Conservation (phyloP, 2,113 vertebrate species). For the Microtus oregoni region DNA sequence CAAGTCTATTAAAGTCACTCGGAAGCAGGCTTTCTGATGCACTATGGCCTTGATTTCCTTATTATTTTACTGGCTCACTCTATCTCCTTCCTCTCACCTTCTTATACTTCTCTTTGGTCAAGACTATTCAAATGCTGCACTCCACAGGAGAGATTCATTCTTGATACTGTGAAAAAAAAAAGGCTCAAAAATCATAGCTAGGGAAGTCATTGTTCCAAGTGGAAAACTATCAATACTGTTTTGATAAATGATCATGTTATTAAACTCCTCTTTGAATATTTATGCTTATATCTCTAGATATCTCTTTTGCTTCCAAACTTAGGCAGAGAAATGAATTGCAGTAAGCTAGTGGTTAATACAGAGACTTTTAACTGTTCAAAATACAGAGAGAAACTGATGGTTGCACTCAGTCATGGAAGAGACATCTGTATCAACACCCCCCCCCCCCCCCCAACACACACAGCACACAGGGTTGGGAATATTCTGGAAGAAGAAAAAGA, state of each 20-base stretch:
- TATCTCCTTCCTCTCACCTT: background rate
- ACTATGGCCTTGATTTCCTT: background rate
- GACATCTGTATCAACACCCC: background rate
- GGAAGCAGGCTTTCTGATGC: background rate
- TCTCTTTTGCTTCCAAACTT: background rate
- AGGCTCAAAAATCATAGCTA: background rate
- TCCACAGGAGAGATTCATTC: background rate
- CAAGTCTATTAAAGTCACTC: background rate
- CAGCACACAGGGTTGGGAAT: background rate
- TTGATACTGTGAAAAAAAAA: background rate
- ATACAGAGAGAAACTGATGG: background rate
- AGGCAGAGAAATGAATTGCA: background rate
- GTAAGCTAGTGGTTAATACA: background rate
- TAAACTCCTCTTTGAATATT: background rate
- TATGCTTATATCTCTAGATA: background rate
- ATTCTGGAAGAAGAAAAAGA: background rate
- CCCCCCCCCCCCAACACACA: no score
- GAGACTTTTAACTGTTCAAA: background rate
- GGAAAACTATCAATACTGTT: background rate
- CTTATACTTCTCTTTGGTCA: background rate
- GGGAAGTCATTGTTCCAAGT: background rate
- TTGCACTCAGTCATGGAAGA: background rate
- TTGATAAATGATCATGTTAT: background rate
- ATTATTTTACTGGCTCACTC: slow-evolving; percentile 18
- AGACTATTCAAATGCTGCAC: background rate